Conservation (phyloP, 2,113 vertebrate species). For the Megaptera novaeangliae region DNA sequence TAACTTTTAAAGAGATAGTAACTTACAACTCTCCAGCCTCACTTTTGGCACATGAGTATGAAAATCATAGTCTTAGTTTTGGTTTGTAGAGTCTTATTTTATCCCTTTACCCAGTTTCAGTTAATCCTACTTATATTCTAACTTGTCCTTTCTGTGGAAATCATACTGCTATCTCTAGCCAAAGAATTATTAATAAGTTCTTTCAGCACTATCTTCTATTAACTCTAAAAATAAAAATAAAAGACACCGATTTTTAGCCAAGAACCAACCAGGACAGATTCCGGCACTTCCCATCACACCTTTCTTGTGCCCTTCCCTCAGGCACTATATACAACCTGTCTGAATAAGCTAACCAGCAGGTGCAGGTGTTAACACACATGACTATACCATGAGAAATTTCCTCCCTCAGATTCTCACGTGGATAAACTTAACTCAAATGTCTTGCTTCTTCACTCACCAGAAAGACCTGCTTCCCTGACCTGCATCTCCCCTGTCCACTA, state of each 20-base stretch:
- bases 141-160: constrained; percentile 56
- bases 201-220: constrained; percentile 49
- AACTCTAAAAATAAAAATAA: constrained; percentile 27
- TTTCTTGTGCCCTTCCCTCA: constrained; percentile 30
- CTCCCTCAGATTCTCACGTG: background rate
- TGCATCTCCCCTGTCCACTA: background rate
- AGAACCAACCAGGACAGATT: constrained; percentile 29
- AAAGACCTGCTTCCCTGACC: constrained; percentile 14
- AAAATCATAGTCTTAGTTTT: constrained; percentile 12
- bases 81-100: background rate
- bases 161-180: background rate
- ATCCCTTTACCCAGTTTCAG: constrained; percentile 39
- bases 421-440: background rate
- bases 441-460: background rate
- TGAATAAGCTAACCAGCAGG: constrained; percentile 35
- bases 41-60: background rate
- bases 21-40: background rate
- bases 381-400: background rate
- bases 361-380: constrained; percentile 26
- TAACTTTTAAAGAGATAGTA: constrained; percentile 16
- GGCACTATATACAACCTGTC: background rate
- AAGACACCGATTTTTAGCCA: background rate
- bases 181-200: constrained; percentile 56
- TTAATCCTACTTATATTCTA: constrained; percentile 31
- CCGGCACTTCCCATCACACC: constrained; percentile 46